Conservation (phyloP, 53 echinoderm and acorn worm species). For the Actinopyga echinites region DNA sequence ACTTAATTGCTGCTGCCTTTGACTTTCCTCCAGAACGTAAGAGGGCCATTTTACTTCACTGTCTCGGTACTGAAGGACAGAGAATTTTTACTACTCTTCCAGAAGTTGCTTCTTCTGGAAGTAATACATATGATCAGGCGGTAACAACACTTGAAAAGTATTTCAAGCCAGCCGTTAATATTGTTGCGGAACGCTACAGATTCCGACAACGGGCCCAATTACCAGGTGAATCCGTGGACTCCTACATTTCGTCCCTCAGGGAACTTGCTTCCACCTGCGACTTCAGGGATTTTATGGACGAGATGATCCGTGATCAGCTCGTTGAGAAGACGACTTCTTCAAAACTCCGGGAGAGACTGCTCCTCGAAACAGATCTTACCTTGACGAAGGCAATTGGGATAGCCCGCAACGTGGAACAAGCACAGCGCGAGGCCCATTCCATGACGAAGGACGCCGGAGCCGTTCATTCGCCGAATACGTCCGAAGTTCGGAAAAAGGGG, state of each 20-base stretch:
- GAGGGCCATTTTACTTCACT: not conserved
- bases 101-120: not conserved
- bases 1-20: conserved; percentile 3
- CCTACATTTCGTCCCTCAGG: conserved; percentile 47
- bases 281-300: conserved; percentile 45
- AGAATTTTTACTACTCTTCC: not conserved
- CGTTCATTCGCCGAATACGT: no score
- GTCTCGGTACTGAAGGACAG: no score
- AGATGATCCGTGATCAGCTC: conserved; percentile 62
- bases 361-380: conserved; percentile 45
- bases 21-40: not conserved
- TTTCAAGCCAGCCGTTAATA: conserved; percentile 46
- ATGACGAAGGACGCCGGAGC: no score
- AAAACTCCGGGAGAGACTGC: conserved; percentile 36
- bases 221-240: conserved; percentile 20
- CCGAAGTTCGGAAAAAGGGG: no score
- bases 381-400: conserved; percentile 28
- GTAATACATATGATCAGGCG: not conserved
- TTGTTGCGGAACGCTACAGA: conserved; percentile 54
- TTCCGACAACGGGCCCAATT: conserved; percentile 46
- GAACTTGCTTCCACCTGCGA: conserved; percentile 49
- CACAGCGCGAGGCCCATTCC: conserved; percentile 23
- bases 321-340: conserved; percentile 47
- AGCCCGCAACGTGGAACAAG: conserved; percentile 32
- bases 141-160: conserved; percentile 15